Evolutionary conservation across 2,113 vertebrate genomes (phyloP), one percentile per base, ranked within the genome.

Genomic region (Ranitomeya variabilis): DNA sequence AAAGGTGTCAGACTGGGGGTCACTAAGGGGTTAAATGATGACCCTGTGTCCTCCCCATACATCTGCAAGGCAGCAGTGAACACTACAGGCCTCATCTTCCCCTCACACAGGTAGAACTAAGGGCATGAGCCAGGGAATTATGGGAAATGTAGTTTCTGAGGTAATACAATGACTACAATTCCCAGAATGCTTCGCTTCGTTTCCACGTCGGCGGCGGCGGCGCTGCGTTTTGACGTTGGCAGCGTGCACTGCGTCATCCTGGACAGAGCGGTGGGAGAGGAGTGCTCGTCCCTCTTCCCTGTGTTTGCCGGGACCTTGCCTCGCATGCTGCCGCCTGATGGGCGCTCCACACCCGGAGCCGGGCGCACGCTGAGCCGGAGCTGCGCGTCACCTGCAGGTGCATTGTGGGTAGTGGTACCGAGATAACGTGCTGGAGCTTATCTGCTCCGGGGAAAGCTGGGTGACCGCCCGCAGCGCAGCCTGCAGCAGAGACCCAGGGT

Each of bases 241-340:
- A 2, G 9, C 54, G 83, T 37, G 83, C 2, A 69, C 19, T 23
- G 18, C 67, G 66, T 54, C 67, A 4, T 8, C 69, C 62, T 69
- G 64, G 45, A 13, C 21, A 45, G 18, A 84, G 82, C 15, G 82
- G 60, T 21, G 23, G 31, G 13, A 26, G 81, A 67, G 51, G 2
- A 57, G 52, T 74, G 69, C 18, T 12, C 6, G n/a, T 18, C 26
- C 6, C 21, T 1, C 23, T 10, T 69, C n/a, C 62, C 37, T 52
- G 45, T 85, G 37, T 54, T 11, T 85, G 66, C 18, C 19, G 51
- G 54, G 52, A 59, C 10, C 23, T 54, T 11, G 37, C 45, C 67
- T 55, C 66, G 83, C 60, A 51, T 31, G 45, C 66, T 57, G 66
- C 66, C 54, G 23, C 83, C 83, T 21, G 67, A 85, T 85, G 83